These are phyloP conservation scores for Acleris holmiana DNA, from an alignment of 2,888 invertebrate species.

Conservation along the genomic window DNA sequence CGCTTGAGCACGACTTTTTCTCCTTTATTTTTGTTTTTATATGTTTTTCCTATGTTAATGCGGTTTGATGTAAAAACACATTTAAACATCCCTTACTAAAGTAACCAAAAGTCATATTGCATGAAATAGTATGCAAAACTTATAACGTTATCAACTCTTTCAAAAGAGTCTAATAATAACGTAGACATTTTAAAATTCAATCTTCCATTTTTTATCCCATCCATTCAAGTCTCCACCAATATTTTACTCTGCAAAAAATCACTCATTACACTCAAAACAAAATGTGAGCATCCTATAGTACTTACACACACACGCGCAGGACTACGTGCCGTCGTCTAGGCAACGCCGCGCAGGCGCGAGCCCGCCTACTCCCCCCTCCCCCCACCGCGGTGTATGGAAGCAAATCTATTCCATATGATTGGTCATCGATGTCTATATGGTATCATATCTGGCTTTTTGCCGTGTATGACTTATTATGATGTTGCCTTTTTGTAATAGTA, in stretches of 20 bases:
- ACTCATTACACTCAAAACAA: constrained; percentile 5
- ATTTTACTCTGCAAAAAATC: not conserved
- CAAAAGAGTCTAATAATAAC: too few species aligned
- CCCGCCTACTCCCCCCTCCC: constrained; percentile 71
- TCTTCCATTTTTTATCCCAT: too few species aligned
- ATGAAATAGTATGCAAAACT: too few species aligned
- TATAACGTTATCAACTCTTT: too few species aligned
- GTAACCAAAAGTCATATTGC: too few species aligned
- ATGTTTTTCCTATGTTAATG: not conserved
- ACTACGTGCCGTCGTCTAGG: constrained; percentile 86
- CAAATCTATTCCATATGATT: constrained; percentile 66
- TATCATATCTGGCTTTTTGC: constrained; percentile 10
- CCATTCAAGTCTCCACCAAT: too few species aligned
- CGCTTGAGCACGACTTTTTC: not conserved
- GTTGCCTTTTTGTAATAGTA: constrained; percentile 1
- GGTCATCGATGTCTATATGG: constrained; percentile 51
- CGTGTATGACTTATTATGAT: not conserved
- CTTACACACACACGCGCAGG: constrained; percentile 59
- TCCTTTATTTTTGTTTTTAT: not conserved
- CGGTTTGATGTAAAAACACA: too few species aligned
- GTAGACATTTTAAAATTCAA: too few species aligned
- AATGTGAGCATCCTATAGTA: constrained; percentile 11
- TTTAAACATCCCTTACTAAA: too few species aligned
- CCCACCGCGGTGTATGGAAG: constrained; percentile 44
- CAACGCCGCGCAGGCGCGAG: constrained; percentile 85